Evolutionary conservation across 1,140 invertebrate species (phyloP), one percentile per base, ranked within the genome.

Genomic region (roundworm (Caenorhabditis elegans)): DNA sequence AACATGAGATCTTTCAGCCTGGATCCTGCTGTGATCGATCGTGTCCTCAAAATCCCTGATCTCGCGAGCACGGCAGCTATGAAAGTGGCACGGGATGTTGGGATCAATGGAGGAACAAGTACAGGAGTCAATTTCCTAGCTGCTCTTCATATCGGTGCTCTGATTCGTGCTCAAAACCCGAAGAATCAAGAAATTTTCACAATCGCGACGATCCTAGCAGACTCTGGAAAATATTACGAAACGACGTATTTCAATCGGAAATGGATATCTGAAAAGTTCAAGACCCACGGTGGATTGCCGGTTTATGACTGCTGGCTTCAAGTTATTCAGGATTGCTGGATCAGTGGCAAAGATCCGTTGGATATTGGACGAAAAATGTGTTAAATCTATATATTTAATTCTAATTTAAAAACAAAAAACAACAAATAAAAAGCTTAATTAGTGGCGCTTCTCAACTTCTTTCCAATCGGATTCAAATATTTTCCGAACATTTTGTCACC

Each of bases 101-200:
- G 85, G n/a, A 53, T 88, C 10, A 31, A 82, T 15, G 87, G 87
- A 31, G 86, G 86, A 6, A 86, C 86, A 5, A 82, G 80, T 31
- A 85, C 86, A 13, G 86, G 86, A 5, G 48, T 87, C 48, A 88
- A 87, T 79, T 88, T 87, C 34, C 48, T 87, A 22, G 79, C 85
- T 19, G 34, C 81, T 28, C 83, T 87, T 19, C 82, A 86, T 31
- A 22, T 88, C 4, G 86, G 60, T 19, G 79, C 86, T 1, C 6
- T 76, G 8, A 6, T 46, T 31, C n/a, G 11, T 10, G 86, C 26
- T 46, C 17, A 46, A 28, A 22, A 11, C 46, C 19, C 19, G 36
- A 5, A 36, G 17, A n/a, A n/a, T 22, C 31, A 79, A 46, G 55
- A 53, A 47, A 77, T 17, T 24, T 13, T 86, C 2, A 34, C 11